phyloP scores from a whole-genome alignment of 2,113 vertebrate species.

The Ia io region DNA sequence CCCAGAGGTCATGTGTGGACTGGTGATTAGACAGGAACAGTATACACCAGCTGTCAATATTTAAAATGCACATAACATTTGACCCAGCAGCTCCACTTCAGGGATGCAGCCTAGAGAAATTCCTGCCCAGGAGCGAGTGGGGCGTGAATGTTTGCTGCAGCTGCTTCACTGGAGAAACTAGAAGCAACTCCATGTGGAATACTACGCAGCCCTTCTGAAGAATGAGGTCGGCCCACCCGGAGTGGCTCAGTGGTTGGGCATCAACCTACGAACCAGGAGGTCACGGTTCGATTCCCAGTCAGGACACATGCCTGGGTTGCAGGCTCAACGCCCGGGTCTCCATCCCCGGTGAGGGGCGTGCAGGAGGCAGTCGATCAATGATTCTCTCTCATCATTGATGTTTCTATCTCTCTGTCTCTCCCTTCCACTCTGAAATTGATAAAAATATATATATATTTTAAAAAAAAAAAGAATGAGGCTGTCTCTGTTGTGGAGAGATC shows the following conservation, averaged over 20 bases:
- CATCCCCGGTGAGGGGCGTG: no score
- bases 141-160: fast-evolving
- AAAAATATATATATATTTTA: no score
- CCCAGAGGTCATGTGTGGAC: background rate
- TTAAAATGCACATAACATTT: background rate
- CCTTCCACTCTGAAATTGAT: no score
- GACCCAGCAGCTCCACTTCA: background rate
- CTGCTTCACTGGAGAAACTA: fast-evolving
- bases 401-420: no score
- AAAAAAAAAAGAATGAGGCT: background rate
- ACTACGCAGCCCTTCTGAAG: background rate
- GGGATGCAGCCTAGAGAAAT: background rate
- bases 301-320: no score
- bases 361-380: no score
- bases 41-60: background rate
- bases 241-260: no score
- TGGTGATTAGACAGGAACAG: background rate
- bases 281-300: no score
- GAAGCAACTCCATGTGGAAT: background rate
- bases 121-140: background rate
- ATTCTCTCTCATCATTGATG: no score
- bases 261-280: no score
- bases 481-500: fast-evolving
- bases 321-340: no score
- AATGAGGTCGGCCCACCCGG: no score